Evolutionary conservation across 2,888 invertebrate genomes (phyloP), one percentile per base, ranked within the genome.

Genomic region (Taenaris catops): DNA sequence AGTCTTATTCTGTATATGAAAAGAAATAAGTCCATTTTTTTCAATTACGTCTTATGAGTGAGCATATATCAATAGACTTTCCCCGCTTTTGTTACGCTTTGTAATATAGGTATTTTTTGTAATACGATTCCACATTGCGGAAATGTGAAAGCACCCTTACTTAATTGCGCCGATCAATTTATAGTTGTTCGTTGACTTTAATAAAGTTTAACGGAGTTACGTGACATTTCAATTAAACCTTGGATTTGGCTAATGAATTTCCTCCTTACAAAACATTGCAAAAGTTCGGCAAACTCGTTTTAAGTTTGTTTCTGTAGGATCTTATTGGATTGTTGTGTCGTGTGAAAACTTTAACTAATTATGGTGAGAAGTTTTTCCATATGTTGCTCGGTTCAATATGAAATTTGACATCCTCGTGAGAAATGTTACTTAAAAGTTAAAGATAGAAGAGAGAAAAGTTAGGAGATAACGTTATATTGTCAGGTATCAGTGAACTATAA

Each of bases 141-240:
- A 23, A 23, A 7, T 25, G 24, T 11, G 12, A 4, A n/a, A 7
- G 2, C n/a, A 12, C 7, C 24, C 3, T 9, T 6, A n/a, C 25
- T 21, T 18, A 9, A 23, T 27, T 32, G 8, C 31, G 31, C 19
- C 20, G 16, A 33, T 20, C 34, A 37, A 31, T 37, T 35, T 11
- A 33, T 44, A 33, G 38, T 41, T 31, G 18, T 32, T 25, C 36
- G 19, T 37, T 39, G 23, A 18, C 33, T 17, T 27, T 25, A 44
- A 41, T 41, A 29, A 42, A 41, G 39, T 34, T 55, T 49, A 48
- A 29, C 33, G 33, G 48, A 64, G 57, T 60, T 63, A 55, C 60
- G 59, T 67, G 66, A 71, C 63, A 66, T 72, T 75, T 68, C 69
- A 74, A 76, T 75, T 72, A 74, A 69, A 63, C 56, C 48, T 52